Evolutionary conservation across 2,113 vertebrate genomes (phyloP).

Genomic region (Clinocottus analis): DNA sequence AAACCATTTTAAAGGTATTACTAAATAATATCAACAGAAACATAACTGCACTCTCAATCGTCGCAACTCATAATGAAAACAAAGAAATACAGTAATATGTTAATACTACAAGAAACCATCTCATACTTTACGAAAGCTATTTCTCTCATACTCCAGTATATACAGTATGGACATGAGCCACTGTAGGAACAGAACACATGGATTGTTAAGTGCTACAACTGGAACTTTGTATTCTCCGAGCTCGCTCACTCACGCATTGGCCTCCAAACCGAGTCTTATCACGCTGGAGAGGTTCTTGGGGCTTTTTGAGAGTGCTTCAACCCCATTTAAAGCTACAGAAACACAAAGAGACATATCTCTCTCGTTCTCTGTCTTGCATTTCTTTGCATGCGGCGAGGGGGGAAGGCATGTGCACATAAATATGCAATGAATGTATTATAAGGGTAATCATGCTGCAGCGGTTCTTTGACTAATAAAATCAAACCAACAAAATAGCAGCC

Average conservation of each 20-base stretch:
- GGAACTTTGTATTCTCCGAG: slow-evolving; percentile 31
- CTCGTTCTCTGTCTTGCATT: not conserved
- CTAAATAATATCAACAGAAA: slow-evolving; percentile 19
- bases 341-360: not conserved
- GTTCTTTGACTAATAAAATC: slow-evolving; percentile 42
- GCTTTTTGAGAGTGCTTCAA: slow-evolving; percentile 6
- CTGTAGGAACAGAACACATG: slow-evolving; percentile 21
- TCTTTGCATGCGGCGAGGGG: not conserved
- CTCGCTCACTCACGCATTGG: slow-evolving; percentile 35
- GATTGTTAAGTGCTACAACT: slow-evolving; percentile 27
- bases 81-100: not conserved
- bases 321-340: slow-evolving; percentile 20
- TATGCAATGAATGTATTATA: slow-evolving; percentile 14
- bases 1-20: not conserved
- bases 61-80: not conserved
- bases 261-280: slow-evolving; percentile 47
- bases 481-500: slow-evolving; percentile 29
- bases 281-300: not conserved
- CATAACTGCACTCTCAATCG: slow-evolving; percentile 11
- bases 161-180: not conserved
- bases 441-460: slow-evolving; percentile 19
- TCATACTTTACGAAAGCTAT: slow-evolving; percentile 3
- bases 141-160: not conserved
- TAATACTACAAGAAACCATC: not conserved
- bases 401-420: slow-evolving; percentile 9